Base-by-base conservation (phyloP, 2,888 invertebrate genomes). In the Ernsta delagoae region DNA sequence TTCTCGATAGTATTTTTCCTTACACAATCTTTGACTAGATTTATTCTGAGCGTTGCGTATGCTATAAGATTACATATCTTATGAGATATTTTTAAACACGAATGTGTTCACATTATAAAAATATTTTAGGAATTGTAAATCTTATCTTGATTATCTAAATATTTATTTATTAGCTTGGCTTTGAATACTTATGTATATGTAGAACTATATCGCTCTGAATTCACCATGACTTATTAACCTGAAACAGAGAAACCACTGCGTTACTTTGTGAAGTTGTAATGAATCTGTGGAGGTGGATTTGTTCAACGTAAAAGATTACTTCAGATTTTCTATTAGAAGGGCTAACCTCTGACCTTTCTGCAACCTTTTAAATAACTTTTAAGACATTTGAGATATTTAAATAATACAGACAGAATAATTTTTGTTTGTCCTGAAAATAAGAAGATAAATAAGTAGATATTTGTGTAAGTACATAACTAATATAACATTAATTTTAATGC, bases 201-300 rank as follows among this genome's bases (percentile, higher is more conserved):
- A 70, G 68, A 16, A 65, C 59, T 70, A 59, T 48, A 59, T 69
- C 39, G 54, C 56, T 60, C 67, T 59, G 61, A 62, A 63, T 68
- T 70, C 59, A 59, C 41, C 31, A 50, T 66, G 59, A 64, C 68
- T 84, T 84, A 82, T 81, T 83, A 85, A 83, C 86, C 89, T 89
- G 89, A 73, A 89, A 89, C 84, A 87, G 83, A 79, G 63, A 24
- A 24, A 24, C 3, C 3, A 24, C 24, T 24, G n/a, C n/a, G 3
- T 24, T 24, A 24, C 24, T 24, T 24, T 24, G 24, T 24, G 24
- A 24, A 24, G 1, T 24, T 24, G 24, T 24, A 24, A 24, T 24
- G 3, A 24, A 3, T 24, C 24, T 24, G 24, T 24, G 24, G 24
- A 24, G 24, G 24, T 24, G 24, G 24, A 24, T 24, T 24, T 3